These are phyloP conservation scores for Nesogale talazaci DNA, from an alignment of 2,113 vertebrate species.

Conservation along the genomic window DNA sequence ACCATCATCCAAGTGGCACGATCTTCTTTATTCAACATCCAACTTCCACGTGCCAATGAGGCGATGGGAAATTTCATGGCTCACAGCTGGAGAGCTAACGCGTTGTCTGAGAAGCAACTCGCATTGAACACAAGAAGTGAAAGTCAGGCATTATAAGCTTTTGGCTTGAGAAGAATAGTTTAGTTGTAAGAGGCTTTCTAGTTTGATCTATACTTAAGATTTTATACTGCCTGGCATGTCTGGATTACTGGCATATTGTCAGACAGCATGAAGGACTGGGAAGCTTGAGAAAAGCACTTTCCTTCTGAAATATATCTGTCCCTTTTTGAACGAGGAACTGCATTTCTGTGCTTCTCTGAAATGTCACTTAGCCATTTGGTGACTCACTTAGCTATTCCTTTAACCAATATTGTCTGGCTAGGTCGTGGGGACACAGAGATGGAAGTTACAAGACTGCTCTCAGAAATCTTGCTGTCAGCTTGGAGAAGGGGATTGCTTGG, in stretches of 20 bases:
- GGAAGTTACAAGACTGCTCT: neutral
- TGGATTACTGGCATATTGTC: neutral
- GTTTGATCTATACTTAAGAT: neutral
- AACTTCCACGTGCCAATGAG: too few relatives aligned
- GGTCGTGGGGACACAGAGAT: neutral
- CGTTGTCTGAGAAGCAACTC: neutral
- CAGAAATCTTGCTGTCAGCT: neutral
- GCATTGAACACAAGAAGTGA: neutral
- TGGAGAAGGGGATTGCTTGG: neutral
- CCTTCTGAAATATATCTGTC: neutral
- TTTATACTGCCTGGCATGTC: neutral
- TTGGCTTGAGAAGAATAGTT: neutral
- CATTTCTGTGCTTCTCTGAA: neutral
- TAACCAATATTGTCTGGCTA: constrained; percentile 1
- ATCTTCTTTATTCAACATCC: too few relatives aligned
- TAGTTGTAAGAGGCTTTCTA: neutral
- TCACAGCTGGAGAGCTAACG: neutral
- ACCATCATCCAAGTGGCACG: too few relatives aligned
- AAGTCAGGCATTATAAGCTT: neutral
- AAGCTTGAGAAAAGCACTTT: too few relatives aligned
- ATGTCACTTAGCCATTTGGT: neutral
- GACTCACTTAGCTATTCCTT: neutral
- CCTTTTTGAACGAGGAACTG: neutral
- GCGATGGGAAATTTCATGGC: too few relatives aligned
- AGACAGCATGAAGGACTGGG: neutral